A percentile compares a stretch with the other conserved stretches of the same genome.
These are phyloP conservation scores for Xerus inauris DNA, from an alignment of 2,113 vertebrate species.

Conservation along the genomic window DNA sequence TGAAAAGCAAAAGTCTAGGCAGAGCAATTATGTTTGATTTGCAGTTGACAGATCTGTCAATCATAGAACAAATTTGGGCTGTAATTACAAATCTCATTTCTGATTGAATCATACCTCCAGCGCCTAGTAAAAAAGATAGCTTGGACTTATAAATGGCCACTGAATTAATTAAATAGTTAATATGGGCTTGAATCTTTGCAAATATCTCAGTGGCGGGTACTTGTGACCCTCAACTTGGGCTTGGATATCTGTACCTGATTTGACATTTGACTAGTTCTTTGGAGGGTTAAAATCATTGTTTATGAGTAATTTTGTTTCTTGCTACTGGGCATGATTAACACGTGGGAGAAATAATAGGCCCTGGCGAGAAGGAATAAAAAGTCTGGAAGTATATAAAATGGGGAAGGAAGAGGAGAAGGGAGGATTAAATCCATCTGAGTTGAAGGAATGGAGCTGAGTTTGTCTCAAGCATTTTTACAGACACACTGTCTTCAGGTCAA, in stretches of 20 bases:
- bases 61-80: not conserved
- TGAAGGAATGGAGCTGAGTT: not conserved
- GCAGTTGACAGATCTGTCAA: not conserved
- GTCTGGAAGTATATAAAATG: not conserved
- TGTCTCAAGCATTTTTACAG: not conserved
- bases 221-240: not conserved
- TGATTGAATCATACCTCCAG: not conserved
- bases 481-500: not conserved
- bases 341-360: not conserved
- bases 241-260: not conserved
- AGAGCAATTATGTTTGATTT: slow-evolving; percentile 19
- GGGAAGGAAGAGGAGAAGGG: not conserved
- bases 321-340: not conserved
- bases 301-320: slow-evolving; percentile 25
- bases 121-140: not conserved
- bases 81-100: not conserved
- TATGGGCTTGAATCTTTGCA: not conserved
- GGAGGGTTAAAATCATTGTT: not conserved
- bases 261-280: not conserved
- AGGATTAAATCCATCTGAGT: not conserved
- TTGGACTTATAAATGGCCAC: not conserved
- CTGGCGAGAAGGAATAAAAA: not conserved
- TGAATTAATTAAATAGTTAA: not conserved
- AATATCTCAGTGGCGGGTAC: not conserved
- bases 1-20: not conserved